Evolutionary conservation across 1,140 invertebrate genomes (phyloP), one percentile per base, ranked within the genome.

Genomic region (Pseudomyrmex gracilis): DNA sequence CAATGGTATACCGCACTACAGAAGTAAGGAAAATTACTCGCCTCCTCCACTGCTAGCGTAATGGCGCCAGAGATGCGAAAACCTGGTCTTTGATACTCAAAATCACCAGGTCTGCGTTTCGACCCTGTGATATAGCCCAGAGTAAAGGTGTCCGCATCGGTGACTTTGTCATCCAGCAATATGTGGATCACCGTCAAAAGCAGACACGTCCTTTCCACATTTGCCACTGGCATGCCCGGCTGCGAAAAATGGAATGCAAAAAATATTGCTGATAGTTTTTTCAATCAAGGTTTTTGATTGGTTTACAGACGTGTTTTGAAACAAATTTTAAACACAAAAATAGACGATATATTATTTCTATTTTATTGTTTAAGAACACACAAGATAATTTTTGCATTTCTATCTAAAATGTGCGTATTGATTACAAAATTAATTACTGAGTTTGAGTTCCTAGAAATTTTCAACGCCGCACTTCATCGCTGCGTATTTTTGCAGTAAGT

Each of bases 41-140:
- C 95, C 93, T 97, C 96, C 13, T 96, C 95, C 1, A 97, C 95
- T 12, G 98, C 98, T 84, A 98, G 95, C 0, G 97, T 97, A 83
- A 99, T 98, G 20, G 98, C 98, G 1, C 98, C 98, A 82, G 96
- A 97, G 85, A 97, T 97, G 55, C 95, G 95, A 13, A 95, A 91
- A 15, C 97, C 98, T 0, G 97, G 98, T 83, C 96, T 95, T 60
- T 96, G 95, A 92, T 98, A 98, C 88, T 96, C 96, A 53, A 95
- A 94, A 92, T 98, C 97, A 2, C 97, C 96, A 9, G 96, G 96
- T 57, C 95, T 94, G 58, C 97, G 93, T 87, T 97, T 96, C 1
- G 97, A 98, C 0, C 97, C 97, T 0, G 97, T 97, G 57, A 97
- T 93, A 91, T 97, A 97, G n/a, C 97, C 97, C 63, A 97, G 93